phyloP scores from a whole-genome alignment of 2,113 vertebrate genomes.

The cattle (Bos taurus) region DNA sequence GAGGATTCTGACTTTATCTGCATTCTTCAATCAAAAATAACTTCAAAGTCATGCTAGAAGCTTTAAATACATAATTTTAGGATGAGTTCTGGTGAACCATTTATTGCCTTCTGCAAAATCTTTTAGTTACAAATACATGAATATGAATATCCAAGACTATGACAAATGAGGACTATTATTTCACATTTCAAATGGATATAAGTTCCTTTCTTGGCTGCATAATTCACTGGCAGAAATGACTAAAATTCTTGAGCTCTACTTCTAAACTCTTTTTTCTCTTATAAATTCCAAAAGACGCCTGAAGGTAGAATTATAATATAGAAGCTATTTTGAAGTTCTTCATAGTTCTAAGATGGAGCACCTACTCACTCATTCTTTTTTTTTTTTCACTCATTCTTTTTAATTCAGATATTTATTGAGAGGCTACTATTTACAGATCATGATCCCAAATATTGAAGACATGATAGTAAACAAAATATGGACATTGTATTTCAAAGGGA shows the following conservation, averaged over 20 bases:
- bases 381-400: background rate
- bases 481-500: background rate
- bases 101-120: slow-evolving; percentile 28
- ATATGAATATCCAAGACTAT: slow-evolving; percentile 52
- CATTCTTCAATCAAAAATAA: slow-evolving; percentile 5
- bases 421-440: background rate
- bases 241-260: slow-evolving; percentile 11
- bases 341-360: background rate
- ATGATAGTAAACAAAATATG: background rate
- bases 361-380: background rate
- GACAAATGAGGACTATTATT: slow-evolving; percentile 72
- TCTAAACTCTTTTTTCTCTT: slow-evolving; percentile 11
- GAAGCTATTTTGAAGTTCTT: slow-evolving; percentile 16
- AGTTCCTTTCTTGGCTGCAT: slow-evolving; percentile 37
- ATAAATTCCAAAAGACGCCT: background rate
- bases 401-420: background rate
- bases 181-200: slow-evolving; percentile 55
- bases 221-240: slow-evolving; percentile 62
- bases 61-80: slow-evolving; percentile 23
- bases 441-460: background rate
- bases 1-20: background rate
- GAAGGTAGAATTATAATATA: slow-evolving; percentile 14
- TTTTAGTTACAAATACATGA: slow-evolving; percentile 58
- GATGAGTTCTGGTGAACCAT: slow-evolving; percentile 6
- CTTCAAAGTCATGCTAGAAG: background rate